These are phyloP conservation scores for Yponomeuta evonymella DNA, from an alignment of 2,888 invertebrate genomes.

Conservation along the genomic window DNA sequence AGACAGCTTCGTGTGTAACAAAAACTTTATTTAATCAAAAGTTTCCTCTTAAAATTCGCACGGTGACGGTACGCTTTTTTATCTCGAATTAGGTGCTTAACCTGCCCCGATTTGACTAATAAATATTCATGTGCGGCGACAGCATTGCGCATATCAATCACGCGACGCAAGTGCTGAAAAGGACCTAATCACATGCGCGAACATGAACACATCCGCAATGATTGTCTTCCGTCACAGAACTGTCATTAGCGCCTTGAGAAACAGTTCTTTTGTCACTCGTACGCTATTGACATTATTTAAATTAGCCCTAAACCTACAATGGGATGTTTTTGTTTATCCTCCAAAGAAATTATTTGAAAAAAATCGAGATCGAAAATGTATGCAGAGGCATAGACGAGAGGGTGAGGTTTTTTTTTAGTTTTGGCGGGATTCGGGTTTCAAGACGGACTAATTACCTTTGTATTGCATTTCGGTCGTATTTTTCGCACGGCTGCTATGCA, in stretches of 20 bases:
- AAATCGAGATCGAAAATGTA: constrained; percentile 34
- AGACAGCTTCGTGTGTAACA: constrained; percentile 16
- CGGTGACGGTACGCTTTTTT: constrained; percentile 51
- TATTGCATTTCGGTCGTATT: constrained; percentile 43
- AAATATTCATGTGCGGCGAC: constrained; percentile 63
- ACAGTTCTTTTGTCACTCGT: constrained; percentile 19
- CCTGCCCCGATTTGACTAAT: constrained; percentile 53
- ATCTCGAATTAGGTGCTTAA: constrained; percentile 41
- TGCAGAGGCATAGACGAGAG: constrained; percentile 35
- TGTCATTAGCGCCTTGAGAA: constrained; percentile 60
- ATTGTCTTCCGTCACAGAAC: constrained; percentile 49
- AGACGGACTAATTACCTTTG: constrained; percentile 52
- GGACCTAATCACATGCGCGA: constrained; percentile 63
- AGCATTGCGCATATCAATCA: constrained; percentile 73
- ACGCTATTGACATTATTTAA: constrained; percentile 44
- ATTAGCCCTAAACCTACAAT: constrained; percentile 47
- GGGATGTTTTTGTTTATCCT: constrained; percentile 67
- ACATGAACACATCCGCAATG: constrained; percentile 59
- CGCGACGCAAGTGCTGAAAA: constrained; percentile 58
- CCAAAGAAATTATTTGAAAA: constrained; percentile 43
- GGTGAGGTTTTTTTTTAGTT: constrained; percentile 32
- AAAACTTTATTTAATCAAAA: constrained; percentile 25
- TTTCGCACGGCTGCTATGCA: constrained; percentile 53
- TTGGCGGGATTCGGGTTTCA: constrained; percentile 27
- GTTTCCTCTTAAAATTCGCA: constrained; percentile 45